A percentile compares a stretch with the other conserved stretches of the same genome.
phyloP scores from a whole-genome alignment of 2,888 invertebrate species.

The Sabellastarte sp. region DNA sequence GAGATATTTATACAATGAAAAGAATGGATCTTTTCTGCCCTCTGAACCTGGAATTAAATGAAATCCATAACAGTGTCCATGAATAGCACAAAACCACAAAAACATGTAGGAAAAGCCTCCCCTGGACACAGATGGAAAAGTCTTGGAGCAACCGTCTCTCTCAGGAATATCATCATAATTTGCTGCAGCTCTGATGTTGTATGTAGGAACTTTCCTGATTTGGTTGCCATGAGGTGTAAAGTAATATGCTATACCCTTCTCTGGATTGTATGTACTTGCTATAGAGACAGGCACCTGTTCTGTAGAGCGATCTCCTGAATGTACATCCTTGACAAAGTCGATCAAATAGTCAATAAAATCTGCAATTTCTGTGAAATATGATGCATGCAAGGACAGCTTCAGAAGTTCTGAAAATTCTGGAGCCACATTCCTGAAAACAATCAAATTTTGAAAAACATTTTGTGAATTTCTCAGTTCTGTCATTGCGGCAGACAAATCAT shows the following conservation, averaged over 20 bases:
- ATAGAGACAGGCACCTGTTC: no score
- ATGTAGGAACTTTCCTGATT: background rate
- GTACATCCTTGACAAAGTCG: background rate
- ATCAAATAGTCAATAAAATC: background rate
- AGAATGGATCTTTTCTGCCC: constrained; percentile 7
- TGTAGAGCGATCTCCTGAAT: background rate
- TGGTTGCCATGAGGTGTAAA: constrained; percentile 4
- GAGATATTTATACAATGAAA: background rate
- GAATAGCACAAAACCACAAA: constrained; percentile 10
- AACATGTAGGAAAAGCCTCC: constrained; percentile 3
- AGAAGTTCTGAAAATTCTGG: background rate
- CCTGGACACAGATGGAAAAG: background rate
- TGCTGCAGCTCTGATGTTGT: background rate
- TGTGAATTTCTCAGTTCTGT: background rate
- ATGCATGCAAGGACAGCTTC: background rate
- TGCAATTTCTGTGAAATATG: background rate
- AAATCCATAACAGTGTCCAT: constrained; percentile 6
- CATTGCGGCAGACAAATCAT: background rate
- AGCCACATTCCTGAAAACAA: background rate
- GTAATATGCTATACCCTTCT: constrained; percentile 5
- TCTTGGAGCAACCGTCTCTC: background rate
- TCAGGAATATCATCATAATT: background rate
- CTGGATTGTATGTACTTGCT: constrained; percentile 2
- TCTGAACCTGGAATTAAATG: constrained; percentile 3
- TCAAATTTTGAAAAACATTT: background rate